phyloP scores from a whole-genome alignment of 1,140 invertebrate genomes.

The Drosophila punjabiensis region DNA sequence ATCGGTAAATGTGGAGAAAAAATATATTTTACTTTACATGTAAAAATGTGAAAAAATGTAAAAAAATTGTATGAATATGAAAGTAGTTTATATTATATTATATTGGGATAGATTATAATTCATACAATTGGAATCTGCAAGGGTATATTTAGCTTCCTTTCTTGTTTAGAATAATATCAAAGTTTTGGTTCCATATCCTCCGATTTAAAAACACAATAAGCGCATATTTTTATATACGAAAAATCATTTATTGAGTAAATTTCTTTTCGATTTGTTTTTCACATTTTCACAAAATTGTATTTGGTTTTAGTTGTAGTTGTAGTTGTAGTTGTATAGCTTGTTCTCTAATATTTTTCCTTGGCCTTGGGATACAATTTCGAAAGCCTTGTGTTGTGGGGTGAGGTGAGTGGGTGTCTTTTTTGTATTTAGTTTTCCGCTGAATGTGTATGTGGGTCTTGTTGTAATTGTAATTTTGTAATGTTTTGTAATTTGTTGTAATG shows the following conservation, averaged over 20 bases:
- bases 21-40: no score
- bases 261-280: conserved; percentile 75
- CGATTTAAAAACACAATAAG: not conserved
- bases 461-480: conserved; percentile 17
- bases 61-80: no score
- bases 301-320: conserved; percentile 43
- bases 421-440: conserved; percentile 9
- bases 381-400: conserved; percentile 22
- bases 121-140: no score
- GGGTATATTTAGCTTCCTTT: no score
- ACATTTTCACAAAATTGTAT: conserved; percentile 78
- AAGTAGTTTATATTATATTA: no score
- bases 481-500: conserved; percentile 18
- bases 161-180: no score
- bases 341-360: conserved; percentile 55
- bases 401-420: conserved; percentile 21
- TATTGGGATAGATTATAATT: no score
- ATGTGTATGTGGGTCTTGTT: conserved; percentile 20
- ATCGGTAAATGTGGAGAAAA: no score
- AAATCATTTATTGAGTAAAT: conserved; percentile 83
- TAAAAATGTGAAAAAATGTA: no score
- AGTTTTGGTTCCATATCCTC: not conserved
- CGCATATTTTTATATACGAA: conserved; percentile 58
- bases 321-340: conserved; percentile 43
- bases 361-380: conserved; percentile 53